Evolutionary conservation across 2,797 vertebrate genomes (phyloP), one percentile per base, ranked within the genome.

Genomic region (Vireo griseus): DNA sequence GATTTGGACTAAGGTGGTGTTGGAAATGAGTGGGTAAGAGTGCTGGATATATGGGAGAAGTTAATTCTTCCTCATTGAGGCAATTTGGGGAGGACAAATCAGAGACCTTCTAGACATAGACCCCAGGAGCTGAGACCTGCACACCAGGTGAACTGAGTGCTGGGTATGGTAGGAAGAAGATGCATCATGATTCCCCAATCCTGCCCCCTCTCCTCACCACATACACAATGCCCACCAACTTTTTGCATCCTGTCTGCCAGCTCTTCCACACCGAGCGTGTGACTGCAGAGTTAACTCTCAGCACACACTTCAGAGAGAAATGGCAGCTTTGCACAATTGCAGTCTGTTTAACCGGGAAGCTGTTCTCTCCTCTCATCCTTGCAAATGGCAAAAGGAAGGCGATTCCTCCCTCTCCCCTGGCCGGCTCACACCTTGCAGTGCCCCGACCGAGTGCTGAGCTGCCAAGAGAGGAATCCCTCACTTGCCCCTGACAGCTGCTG

Each of bases 401-500:
- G 11, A 76, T 40, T 18, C 24, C 21, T 9, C 24, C 25, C 11
- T 5, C 40, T 86, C 25, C 61, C 48, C 15, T 0, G 0, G 63
- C 52, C 8, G 1, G 58, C 47, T 96, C 68, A 52, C 88, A 82
- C 71, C 50, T 95, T 62, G 37, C 24, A 1, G 55, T 24, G 61
- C 68, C 39, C 57, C 6, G 13, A 40, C 11, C 1, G 21, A 86
- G 59, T 0, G 1, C 55, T 12, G 17, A 91, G 78, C 71, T 79
- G 69, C 82, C 91, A 35, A 25, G n/a, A 52, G 37, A 88, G 77
- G 76, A 90, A 92, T 78, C 63, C 59, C 74, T 88, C 79, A 4
- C 21, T 67, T 3, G 0, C 6, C 50, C 18, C 66, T 72, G 87
- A 40, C 65, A 92, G 79, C 80, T 58, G 33, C 72, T 4, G 5